Conservation (phyloP, 2,113 vertebrate species). For the Centrocercus urophasianus region DNA sequence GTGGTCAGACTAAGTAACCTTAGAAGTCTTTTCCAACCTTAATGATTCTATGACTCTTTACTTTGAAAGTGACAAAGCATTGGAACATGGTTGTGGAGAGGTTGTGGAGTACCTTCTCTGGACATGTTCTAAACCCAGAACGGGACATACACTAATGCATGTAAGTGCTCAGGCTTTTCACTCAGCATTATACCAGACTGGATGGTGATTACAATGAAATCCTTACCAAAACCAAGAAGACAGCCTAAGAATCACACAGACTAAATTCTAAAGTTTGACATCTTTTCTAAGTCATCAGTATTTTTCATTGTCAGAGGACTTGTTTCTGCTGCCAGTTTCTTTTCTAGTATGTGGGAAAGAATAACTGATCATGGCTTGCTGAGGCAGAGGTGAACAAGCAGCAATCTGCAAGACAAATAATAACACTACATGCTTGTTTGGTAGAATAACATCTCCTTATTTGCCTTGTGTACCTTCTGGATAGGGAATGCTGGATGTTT, state of each 20-base stretch:
- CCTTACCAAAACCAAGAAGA: background rate
- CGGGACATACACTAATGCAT: background rate
- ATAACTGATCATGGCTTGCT: background rate
- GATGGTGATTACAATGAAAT: background rate
- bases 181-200: rapidly evolving
- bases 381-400: rapidly evolving
- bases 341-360: rapidly evolving
- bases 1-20: no score
- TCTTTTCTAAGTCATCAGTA: background rate
- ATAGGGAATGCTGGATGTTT: rapidly evolving
- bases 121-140: background rate
- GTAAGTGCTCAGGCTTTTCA: background rate
- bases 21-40: no score
- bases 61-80: no score
- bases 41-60: no score
- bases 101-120: no score
- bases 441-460: background rate
- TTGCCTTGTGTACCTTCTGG: no score
- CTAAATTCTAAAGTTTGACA: background rate
- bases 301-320: background rate
- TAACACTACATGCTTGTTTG: rapidly evolving
- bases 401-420: background rate
- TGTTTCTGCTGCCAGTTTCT: background rate
- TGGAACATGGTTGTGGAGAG: no score
- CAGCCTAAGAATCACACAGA: background rate